Percentiles rank a stretch among this genome's conserved stretches.
Evolutionary conservation across 30 jellyfish, hydroid and myxozoan genomes (phyloP).

Genomic region (Chrysaora quinquecirrha): DNA sequence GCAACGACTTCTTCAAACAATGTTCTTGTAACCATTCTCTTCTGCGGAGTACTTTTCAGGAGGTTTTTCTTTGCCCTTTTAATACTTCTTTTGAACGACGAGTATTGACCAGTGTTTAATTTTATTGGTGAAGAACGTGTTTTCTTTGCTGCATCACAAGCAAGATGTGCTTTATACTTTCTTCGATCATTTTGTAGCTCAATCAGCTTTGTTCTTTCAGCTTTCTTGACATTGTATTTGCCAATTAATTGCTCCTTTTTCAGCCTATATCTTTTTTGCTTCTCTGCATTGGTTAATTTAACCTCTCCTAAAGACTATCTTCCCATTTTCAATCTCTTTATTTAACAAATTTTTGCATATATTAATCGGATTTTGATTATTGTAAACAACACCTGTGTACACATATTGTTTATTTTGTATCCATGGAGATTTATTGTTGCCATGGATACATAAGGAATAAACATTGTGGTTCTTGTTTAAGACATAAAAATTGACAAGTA

Average conservation of each 20-base stretch:
- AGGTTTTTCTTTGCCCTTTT: neutral
- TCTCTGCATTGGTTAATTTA: neutral
- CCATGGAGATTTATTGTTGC: neutral
- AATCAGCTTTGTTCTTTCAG: neutral
- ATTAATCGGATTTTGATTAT: neutral
- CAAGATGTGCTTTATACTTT: conserved; percentile 20
- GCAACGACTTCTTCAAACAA: neutral
- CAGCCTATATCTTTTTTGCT: neutral
- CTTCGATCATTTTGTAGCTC: neutral
- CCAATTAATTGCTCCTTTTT: neutral
- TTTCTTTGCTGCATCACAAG: conserved; percentile 16
- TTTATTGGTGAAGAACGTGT: conserved; percentile 12
- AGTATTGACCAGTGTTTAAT: conserved; percentile 9
- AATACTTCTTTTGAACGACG: conserved; percentile 1
- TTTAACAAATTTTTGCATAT: neutral
- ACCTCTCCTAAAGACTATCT: neutral
- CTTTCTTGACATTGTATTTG: neutral
- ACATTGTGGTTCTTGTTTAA: neutral
- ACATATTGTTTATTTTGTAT: neutral
- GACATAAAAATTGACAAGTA: neutral
- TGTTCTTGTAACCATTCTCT: neutral
- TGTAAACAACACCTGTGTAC: neutral
- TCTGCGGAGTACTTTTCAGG: neutral
- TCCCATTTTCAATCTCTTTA: neutral
- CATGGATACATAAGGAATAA: neutral